These are phyloP conservation scores for Morpho helenor DNA, from an alignment of 2,888 invertebrate genomes.

Conservation along the genomic window DNA sequence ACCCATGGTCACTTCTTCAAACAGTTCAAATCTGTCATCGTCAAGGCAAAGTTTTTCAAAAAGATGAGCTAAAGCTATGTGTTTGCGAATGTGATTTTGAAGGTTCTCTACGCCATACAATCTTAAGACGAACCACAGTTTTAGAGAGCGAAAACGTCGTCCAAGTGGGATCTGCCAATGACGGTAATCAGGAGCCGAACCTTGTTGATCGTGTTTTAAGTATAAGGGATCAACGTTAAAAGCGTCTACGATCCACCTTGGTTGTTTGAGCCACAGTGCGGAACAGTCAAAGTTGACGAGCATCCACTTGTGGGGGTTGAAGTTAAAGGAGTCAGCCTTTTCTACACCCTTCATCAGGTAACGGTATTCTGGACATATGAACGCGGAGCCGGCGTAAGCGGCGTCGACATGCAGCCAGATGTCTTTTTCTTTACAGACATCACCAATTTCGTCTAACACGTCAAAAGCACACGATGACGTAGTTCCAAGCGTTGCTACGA, in stretches of 20 bases:
- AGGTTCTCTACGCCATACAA: constrained; percentile 93
- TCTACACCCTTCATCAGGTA: constrained; percentile 93
- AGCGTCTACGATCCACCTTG: constrained; percentile 93
- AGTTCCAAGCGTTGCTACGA: constrained; percentile 94
- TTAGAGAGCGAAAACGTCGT: constrained; percentile 93
- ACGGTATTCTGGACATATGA: constrained; percentile 98
- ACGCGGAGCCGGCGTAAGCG: constrained; percentile 97
- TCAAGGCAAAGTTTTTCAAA: constrained; percentile 88
- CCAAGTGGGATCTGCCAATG: constrained; percentile 99
- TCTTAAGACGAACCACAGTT: constrained; percentile 96
- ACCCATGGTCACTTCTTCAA: constrained; percentile 94
- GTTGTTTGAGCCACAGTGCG: constrained; percentile 96
- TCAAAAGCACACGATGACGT: constrained; percentile 98
- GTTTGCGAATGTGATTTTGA: constrained; percentile 91
- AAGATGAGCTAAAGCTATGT: constrained; percentile 90
- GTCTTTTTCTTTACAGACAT: constrained; percentile 87
- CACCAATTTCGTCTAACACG: constrained; percentile 91
- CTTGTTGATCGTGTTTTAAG: constrained; percentile 95
- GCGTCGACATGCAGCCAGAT: constrained; percentile 98
- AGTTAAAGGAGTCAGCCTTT: constrained; percentile 96
- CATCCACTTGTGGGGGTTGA: constrained; percentile 99
- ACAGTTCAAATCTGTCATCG: constrained; percentile 93
- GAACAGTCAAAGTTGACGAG: constrained; percentile 99
- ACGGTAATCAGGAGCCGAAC: constrained; percentile 94
- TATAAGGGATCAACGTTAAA: constrained; percentile 99